Evolutionary conservation across 2,113 vertebrate genomes (phyloP), one percentile per base, ranked within the genome.

Genomic region (Cyphomyrus plagiostoma): DNA sequence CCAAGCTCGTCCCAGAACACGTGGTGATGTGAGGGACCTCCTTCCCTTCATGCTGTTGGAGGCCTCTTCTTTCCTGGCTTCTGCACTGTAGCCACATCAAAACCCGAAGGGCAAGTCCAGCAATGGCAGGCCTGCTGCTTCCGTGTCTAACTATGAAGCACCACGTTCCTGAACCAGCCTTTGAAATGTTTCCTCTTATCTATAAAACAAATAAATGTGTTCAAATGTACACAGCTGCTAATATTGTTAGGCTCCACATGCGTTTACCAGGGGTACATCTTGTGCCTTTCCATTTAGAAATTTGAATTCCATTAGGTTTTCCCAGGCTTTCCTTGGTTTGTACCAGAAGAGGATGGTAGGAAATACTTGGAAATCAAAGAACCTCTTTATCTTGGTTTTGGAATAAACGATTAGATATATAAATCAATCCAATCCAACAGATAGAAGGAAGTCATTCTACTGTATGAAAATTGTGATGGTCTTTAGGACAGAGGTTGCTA

Each of bases 71-170:
- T 10, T 26, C 23, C 42, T 13, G 46, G 23, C 48, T n/a, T 90
- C 88, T 89, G 21, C 9, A 11, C 48, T 74, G 48, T 62, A 26
- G 66, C 77, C 50, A 46, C 86, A 91, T 30, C 66, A 89, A 66
- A 26, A 80, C 83, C 91, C 91, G 83, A 13, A 53, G 87, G 91
- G 90, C 90, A 86, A 86, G 50, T 46, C 94, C 93, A 92, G 94
- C 88, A 92, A 45, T 74, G 90, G 92, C 94, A 93, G 56, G 94
- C 58, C 13, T 48, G 80, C 87, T 62, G 45, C 90, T 66, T 93
- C 90, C 80, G 85, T 88, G 90, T 89, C 92, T 87, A 88, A 53
- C 86, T n/a, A 83, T 50, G 87, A 88, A 50, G 88, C 85, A 26
- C 4, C 17, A 6, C 3, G 23, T 52, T 74, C 58, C 26, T 1